phyloP scores from a whole-genome alignment of 2,113 vertebrate species.

The Ophthalmolycus amberensis region DNA sequence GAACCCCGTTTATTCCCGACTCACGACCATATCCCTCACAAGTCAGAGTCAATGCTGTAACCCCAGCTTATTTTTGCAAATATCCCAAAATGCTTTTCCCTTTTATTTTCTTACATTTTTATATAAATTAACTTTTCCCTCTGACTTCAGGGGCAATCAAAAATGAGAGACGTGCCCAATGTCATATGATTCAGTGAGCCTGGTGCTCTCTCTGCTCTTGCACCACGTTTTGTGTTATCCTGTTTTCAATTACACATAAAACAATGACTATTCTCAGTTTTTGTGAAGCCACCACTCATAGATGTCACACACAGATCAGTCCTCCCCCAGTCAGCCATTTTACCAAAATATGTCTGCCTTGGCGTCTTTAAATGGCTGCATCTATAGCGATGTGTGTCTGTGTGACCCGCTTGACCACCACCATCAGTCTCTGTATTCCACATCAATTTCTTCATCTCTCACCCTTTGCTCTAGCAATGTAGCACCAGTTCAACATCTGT shows the following conservation, averaged over 20 bases:
- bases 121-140: neutral
- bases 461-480: neutral
- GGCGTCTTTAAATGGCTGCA: neutral
- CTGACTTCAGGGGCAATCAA: neutral
- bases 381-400: neutral
- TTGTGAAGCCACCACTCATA: neutral
- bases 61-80: conserved; percentile 9
- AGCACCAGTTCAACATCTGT: conserved; percentile 30
- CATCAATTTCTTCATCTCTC: conserved; percentile 23
- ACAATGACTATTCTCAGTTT: conserved; percentile 6
- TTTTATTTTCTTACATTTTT: conserved; percentile 24
- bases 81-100: neutral
- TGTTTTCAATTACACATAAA: neutral
- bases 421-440: conserved; percentile 14
- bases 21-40: conserved; percentile 50
- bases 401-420: conserved; percentile 9
- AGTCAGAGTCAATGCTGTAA: conserved; percentile 22
- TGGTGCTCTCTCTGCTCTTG: neutral
- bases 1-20: conserved; percentile 68
- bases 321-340: neutral
- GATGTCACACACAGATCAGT: neutral
- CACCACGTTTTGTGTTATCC: neutral
- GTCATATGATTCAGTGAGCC: neutral
- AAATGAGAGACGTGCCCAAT: conserved; percentile 2
- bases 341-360: neutral